Base-by-base conservation (phyloP, 1,140 invertebrate genomes). In the Sycophaga agraensis region DNA sequence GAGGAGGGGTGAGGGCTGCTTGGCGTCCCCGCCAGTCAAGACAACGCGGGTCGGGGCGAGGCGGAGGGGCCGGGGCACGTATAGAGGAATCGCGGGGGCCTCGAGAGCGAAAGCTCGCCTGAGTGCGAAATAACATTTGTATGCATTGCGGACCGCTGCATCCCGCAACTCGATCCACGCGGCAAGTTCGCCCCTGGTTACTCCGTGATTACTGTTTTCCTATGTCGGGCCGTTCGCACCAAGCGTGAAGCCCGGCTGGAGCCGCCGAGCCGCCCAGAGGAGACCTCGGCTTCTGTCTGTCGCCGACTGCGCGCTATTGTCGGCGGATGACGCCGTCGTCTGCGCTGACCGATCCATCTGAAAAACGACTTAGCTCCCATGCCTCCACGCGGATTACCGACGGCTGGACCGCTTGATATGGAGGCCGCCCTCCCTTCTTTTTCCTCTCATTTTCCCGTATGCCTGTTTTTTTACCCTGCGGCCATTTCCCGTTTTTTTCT, bases 81-180 rank as follows among this genome's bases (percentile, higher is more conserved):
- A n/a, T n/a, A 43, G 55, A 61, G 19, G 59, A 67, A 63, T 45
- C 17, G 56, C 56, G 62, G 59, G 57, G 19, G 40, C 17, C 28
- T 28, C 49, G 49, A 7, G 45, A 58, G 6, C 22, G 59, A 56
- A 59, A 65, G 61, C 16, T 57, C 19, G 66, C 56, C 66, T 70
- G 54, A 61, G 70, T 71, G 62, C 67, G 68, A 73, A 78, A 74
- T 75, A 72, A 75, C 75, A 80, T 80, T 80, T 78, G 77, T 79
- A 80, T 80, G 77, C 76, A 79, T 80, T 80, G 77, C 74, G 68
- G 65, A 40, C 42, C 66, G 69, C 68, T 75, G 72, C 61, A 73
- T 71, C 63, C 71, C 65, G 64, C 70, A 75, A 74, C 71, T 74
- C 70, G 71, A 78, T 74, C 69, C 70, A 40, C 51, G 50, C 53